Evolutionary conservation across 2,888 invertebrate species (phyloP).

Genomic region (Aporophyla lueneburgensis): DNA sequence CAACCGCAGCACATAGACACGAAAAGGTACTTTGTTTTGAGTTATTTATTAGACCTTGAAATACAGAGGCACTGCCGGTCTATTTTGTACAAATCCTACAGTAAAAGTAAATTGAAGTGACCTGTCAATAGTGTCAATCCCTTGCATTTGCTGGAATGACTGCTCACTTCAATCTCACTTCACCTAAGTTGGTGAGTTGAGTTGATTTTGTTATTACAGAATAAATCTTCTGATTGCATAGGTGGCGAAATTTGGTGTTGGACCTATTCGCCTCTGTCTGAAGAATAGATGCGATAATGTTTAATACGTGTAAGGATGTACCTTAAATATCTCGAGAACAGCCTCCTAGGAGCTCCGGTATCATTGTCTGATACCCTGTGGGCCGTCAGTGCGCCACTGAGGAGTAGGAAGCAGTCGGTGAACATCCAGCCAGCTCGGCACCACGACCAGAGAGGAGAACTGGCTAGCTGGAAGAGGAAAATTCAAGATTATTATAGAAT

Average conservation of each 20-base stretch:
- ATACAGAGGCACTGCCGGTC: too few relatives aligned
- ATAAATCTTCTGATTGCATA: too few relatives aligned
- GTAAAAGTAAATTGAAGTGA: too few relatives aligned
- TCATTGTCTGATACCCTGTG: slow-evolving; percentile 91
- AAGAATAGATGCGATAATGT: neutral
- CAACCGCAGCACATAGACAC: too few relatives aligned
- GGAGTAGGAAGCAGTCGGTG: slow-evolving; percentile 92
- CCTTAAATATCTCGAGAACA: slow-evolving; percentile 92
- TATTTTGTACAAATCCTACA: too few relatives aligned
- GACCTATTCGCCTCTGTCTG: neutral
- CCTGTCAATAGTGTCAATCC: too few relatives aligned
- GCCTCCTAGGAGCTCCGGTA: slow-evolving; percentile 90
- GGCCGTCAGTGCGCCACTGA: slow-evolving; percentile 92
- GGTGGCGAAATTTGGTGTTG: neutral
- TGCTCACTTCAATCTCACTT: too few relatives aligned
- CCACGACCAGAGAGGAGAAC: slow-evolving; percentile 91
- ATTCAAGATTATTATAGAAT: neutral
- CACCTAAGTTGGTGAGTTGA: too few relatives aligned
- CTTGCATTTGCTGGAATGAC: too few relatives aligned
- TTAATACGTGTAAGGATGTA: slow-evolving; percentile 60
- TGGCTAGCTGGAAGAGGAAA: slow-evolving; percentile 83
- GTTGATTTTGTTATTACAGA: too few relatives aligned
- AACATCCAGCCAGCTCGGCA: slow-evolving; percentile 92
- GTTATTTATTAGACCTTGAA: too few relatives aligned
- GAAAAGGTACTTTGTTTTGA: too few relatives aligned